Base-by-base conservation (phyloP, 1,140 invertebrate genomes). In the Platorchestia sp. region DNA sequence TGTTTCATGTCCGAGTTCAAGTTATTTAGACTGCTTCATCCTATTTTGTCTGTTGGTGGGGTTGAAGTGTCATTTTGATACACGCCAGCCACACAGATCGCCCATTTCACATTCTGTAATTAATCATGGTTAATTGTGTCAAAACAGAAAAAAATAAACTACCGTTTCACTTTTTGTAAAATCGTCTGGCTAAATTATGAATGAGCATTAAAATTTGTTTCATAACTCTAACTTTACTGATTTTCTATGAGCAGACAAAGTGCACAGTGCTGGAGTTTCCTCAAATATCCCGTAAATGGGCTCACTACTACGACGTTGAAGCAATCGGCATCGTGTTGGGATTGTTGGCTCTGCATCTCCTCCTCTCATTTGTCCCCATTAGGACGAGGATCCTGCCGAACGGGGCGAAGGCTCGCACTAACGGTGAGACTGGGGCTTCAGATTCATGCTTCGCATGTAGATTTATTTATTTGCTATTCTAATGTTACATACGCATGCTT, bases 181-280 rank as follows among this genome's bases (percentile, higher is more conserved):
- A n/a, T n/a, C n/a, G n/a, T n/a, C n/a, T n/a, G n/a, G n/a, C n/a
- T n/a, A n/a, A n/a, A n/a, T n/a, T n/a, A n/a, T n/a, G n/a, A n/a
- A n/a, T n/a, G n/a, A n/a, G n/a, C n/a, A n/a, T n/a, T n/a, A n/a
- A n/a, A n/a, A n/a, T n/a, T n/a, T n/a, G n/a, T n/a, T n/a, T n/a
- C n/a, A n/a, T n/a, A n/a, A n/a, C n/a, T 45, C 43, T 45, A 45
- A 89, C n/a, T 91, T 16, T 95, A 42, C 10, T 95, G 6, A 95
- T 89, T 36, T 16, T n/a, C 14, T 75, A 27, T 75, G 59, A 75
- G 42, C 96, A 96, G 96, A 96, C 36, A 7, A 96, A 96, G 89
- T 96, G 95, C 95, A 96, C 96, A 22, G 51, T 96, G 16, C 95
- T 95, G 90, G 96, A 96, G 86, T 36, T 96, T 43, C 96, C 96